phyloP scores from a whole-genome alignment of 2,113 vertebrate genomes.

The Urocolius indicus region DNA sequence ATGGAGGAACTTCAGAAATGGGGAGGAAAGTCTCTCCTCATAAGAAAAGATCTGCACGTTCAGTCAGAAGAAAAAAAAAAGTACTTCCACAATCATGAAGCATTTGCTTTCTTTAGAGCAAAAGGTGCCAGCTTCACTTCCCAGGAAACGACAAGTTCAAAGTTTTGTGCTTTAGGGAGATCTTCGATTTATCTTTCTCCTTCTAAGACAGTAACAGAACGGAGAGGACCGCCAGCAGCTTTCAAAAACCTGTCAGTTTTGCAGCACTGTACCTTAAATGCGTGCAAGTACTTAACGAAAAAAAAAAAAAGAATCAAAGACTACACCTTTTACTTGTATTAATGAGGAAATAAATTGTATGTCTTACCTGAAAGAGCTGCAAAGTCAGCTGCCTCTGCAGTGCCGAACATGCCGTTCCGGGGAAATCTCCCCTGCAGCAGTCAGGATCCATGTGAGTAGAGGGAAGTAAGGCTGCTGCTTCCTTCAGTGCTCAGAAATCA shows the following conservation, averaged over 20 bases:
- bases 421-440: neutral
- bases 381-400: neutral
- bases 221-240: slow-evolving; percentile 2
- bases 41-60: neutral
- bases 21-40: neutral
- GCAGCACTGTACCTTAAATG: neutral
- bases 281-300: neutral
- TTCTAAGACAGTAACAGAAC: neutral
- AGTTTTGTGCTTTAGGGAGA: slow-evolving; percentile 16
- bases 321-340: neutral
- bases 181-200: slow-evolving; percentile 16
- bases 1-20: neutral
- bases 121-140: neutral
- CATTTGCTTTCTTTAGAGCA: neutral
- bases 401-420: neutral
- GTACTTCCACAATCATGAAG: neutral
- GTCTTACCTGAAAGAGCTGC: neutral
- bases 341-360: neutral
- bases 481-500: neutral
- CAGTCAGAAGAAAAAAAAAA: neutral
- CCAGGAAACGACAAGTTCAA: slow-evolving; percentile 33
- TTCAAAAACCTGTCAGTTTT: neutral
- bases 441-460: neutral
- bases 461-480: neutral
- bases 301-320: neutral